These are phyloP conservation scores for Cephus rjabovi DNA, from an alignment of 2,888 invertebrate genomes.

Conservation along the genomic window DNA sequence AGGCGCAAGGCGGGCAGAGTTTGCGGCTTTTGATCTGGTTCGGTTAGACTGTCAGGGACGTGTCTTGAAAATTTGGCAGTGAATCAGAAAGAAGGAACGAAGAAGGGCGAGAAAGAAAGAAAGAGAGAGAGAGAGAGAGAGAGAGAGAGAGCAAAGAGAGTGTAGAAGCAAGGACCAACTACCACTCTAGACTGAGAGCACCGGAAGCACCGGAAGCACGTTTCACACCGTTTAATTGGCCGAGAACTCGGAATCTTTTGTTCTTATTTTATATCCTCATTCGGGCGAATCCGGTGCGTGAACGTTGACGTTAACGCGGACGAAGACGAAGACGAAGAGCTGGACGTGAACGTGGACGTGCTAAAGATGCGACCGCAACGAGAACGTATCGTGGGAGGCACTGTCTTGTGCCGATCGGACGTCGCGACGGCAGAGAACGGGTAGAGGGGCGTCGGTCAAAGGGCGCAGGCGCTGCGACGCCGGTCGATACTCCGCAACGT, in stretches of 20 bases:
- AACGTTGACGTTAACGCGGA: neutral
- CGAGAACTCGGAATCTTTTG: neutral
- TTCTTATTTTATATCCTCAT: neutral
- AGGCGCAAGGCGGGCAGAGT: neutral
- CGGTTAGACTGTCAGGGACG: neutral
- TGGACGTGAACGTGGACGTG: neutral
- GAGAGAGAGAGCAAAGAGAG: neutral
- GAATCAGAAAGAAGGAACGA: neutral
- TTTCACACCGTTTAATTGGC: neutral
- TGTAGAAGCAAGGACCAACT: too few relatives aligned
- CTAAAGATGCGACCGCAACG: slow-evolving; percentile 23
- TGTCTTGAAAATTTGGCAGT: neutral
- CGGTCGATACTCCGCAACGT: slow-evolving; percentile 64
- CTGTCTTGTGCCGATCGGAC: slow-evolving; percentile 33
- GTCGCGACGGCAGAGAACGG: slow-evolving; percentile 46
- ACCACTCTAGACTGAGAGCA: too few relatives aligned
- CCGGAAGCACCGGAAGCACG: too few relatives aligned
- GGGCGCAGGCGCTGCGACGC: slow-evolving; percentile 54
- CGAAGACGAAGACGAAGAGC: too few relatives aligned
- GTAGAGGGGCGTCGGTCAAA: slow-evolving; percentile 31
- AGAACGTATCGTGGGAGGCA: slow-evolving; percentile 38
- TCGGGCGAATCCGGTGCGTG: neutral
- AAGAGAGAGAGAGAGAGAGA: neutral
- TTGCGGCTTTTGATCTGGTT: neutral
- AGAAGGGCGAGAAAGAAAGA: slow-evolving; percentile 5